A percentile compares a stretch with the other conserved stretches of the same genome.
Conservation (phyloP, 1,140 invertebrate species). For the Helicoverpa armigera region DNA sequence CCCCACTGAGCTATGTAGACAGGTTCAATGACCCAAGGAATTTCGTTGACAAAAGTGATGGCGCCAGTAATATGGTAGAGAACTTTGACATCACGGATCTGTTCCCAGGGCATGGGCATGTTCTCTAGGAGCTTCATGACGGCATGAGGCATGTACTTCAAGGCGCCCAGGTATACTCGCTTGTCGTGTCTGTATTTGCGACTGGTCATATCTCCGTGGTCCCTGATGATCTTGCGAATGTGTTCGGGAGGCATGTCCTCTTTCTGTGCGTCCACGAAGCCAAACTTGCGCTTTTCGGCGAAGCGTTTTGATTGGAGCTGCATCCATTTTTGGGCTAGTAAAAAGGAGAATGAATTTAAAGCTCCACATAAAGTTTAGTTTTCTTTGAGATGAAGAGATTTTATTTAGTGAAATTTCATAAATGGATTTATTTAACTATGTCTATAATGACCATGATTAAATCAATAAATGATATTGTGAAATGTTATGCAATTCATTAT, state of each 20-base stretch:
- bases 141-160: conserved; percentile 99
- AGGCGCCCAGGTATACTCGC: conserved; percentile 98
- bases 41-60: conserved; percentile 99
- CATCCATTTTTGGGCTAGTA: conserved; percentile 97
- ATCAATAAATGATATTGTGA: neutral
- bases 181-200: conserved; percentile 99
- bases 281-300: conserved; percentile 99
- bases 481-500: neutral
- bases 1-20: conserved; percentile 99
- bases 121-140: conserved; percentile 99
- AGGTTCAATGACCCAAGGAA: conserved; percentile 99
- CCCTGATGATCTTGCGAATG: conserved; percentile 99
- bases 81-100: conserved; percentile 99
- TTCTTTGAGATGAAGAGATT: too few species aligned
- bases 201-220: conserved; percentile 99
- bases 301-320: conserved; percentile 99
- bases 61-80: conserved; percentile 99
- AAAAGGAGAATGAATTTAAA: neutral
- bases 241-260: conserved; percentile 99
- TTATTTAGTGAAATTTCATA: too few species aligned
- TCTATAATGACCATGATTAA: too few species aligned
- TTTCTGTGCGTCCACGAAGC: conserved; percentile 99
- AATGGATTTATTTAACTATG: too few species aligned
- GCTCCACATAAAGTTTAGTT: too few species aligned
- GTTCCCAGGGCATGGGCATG: conserved; percentile 99